Conservation (phyloP, 2,113 vertebrate genomes). For the Empidonax alnorum region DNA sequence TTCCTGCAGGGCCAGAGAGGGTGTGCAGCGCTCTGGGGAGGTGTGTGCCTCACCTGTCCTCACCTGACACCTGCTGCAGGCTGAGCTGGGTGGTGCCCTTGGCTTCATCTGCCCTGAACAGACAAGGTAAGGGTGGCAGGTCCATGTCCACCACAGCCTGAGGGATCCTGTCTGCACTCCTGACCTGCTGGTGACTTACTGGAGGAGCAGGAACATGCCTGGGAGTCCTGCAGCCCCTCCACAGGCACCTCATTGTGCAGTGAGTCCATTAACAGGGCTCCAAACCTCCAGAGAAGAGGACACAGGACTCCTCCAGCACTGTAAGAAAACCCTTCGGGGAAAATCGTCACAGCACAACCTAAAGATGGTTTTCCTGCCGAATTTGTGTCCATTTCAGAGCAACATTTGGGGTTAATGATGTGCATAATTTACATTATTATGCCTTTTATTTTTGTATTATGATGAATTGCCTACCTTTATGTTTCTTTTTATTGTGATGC, state of each 20-base stretch:
- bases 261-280: not conserved
- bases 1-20: not conserved
- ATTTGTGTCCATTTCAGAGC: not conserved
- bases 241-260: rapidly evolving
- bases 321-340: not conserved
- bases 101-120: not conserved
- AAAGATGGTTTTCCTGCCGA: not conserved
- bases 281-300: not conserved
- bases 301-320: not conserved
- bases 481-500: not conserved
- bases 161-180: rapidly evolving
- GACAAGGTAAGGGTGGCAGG: not conserved
- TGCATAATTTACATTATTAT: constrained; percentile 2
- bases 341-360: not conserved
- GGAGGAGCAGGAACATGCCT: not conserved
- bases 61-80: not conserved
- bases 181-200: not conserved
- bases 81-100: not conserved
- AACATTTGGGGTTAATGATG: not conserved
- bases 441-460: not conserved
- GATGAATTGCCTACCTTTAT: not conserved
- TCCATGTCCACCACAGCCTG: rapidly evolving
- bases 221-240: not conserved
- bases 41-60: not conserved
- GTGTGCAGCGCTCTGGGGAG: not conserved